A percentile compares a stretch with the other conserved stretches of the same genome.
phyloP scores from a whole-genome alignment of 1,140 invertebrate genomes.

The Gryon sp. region DNA sequence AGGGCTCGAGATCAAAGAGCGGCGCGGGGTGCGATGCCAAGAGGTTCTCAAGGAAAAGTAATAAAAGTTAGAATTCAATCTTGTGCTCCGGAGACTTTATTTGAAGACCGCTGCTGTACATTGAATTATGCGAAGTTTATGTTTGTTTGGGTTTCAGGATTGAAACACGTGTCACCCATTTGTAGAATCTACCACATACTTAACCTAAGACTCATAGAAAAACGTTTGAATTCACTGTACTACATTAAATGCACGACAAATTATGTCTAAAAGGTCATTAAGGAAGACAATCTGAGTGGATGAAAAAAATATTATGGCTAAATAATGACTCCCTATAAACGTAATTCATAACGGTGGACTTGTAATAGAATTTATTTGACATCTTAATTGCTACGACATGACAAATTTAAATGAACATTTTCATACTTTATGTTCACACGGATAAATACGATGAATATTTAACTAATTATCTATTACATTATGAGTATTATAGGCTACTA shows the following conservation, averaged over 20 bases:
- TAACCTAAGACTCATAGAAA: conserved; percentile 21
- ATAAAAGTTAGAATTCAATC: conserved; percentile 72
- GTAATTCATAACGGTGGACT: no score
- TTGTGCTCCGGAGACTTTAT: conserved; percentile 54
- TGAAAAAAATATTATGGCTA: background rate
- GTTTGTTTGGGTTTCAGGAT: conserved; percentile 38
- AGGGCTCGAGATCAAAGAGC: conserved; percentile 58
- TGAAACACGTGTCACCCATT: conserved; percentile 54
- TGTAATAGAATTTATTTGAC: no score
- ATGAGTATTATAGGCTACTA: no score
- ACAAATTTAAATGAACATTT: no score
- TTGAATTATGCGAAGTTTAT: conserved; percentile 61
- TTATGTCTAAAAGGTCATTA: conserved; percentile 31
- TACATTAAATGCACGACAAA: conserved; percentile 35
- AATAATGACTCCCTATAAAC: no score
- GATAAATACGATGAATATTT: no score
- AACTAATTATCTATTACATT: no score
- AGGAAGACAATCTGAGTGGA: conserved; percentile 12
- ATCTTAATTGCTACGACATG: no score
- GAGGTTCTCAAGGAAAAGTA: conserved; percentile 66
- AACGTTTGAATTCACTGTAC: conserved; percentile 11
- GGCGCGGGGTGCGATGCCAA: conserved; percentile 23
- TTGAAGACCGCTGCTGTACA: conserved; percentile 37
- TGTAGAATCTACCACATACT: conserved; percentile 35
- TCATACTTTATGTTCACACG: no score